Conservation (phyloP, 2,797 vertebrate genomes). For the Sebastes hopkinsi region DNA sequence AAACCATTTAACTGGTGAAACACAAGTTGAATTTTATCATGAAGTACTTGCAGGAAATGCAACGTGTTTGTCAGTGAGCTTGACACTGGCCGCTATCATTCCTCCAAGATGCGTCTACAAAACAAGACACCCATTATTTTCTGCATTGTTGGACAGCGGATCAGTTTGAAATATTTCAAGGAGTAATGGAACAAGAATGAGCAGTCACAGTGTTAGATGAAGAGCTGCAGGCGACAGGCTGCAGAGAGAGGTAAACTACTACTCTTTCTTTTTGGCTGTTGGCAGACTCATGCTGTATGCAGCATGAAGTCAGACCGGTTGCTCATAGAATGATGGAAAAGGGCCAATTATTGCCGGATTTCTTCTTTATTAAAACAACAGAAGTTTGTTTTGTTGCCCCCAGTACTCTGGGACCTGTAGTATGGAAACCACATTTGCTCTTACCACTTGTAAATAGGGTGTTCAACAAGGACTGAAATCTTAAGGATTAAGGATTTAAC, state of each 20-base stretch:
- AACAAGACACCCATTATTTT: not conserved
- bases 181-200: fast-evolving
- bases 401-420: not conserved
- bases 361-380: not conserved
- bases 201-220: not conserved
- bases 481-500: not conserved
- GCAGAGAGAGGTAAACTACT: not conserved
- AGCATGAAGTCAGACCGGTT: not conserved
- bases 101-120: not conserved
- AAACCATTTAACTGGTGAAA: not conserved
- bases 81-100: not conserved
- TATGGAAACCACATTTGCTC: not conserved
- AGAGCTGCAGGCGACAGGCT: not conserved
- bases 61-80: not conserved
- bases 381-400: not conserved
- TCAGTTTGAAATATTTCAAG: not conserved
- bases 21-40: not conserved
- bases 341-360: not conserved
- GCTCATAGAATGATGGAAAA: not conserved
- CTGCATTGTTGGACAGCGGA: not conserved
- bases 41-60: not conserved
- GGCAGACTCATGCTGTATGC: not conserved
- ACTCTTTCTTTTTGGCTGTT: fast-evolving
- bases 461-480: not conserved
- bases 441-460: not conserved